A percentile compares a stretch with the other conserved stretches of the same genome.
Evolutionary conservation across 2,888 invertebrate species (phyloP).

Genomic region (Monopis laevigella): DNA sequence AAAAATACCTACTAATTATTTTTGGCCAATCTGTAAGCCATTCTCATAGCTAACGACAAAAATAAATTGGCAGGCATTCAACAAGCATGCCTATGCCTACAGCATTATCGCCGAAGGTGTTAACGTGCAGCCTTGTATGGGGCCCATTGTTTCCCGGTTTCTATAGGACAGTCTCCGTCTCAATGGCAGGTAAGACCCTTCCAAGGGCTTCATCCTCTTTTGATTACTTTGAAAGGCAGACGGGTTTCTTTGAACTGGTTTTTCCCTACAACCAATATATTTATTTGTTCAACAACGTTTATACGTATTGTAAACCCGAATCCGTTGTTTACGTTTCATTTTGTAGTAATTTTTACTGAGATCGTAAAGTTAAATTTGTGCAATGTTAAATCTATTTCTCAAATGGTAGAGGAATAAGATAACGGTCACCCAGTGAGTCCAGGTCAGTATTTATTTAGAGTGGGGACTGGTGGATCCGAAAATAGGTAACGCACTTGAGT

Average conservation of each 20-base stretch:
- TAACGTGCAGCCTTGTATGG: conserved; percentile 5
- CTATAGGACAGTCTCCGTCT: conserved; percentile 12
- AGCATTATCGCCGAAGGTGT: conserved; percentile 9
- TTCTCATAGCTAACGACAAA: neutral
- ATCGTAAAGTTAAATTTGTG: too few relatives aligned
- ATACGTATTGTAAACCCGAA: neutral
- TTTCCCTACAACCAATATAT: conserved; percentile 3
- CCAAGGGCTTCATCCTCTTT: neutral
- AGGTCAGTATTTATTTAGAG: too few relatives aligned
- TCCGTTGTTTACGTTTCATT: conserved; percentile 6
- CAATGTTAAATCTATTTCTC: too few relatives aligned
- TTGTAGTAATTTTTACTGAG: too few relatives aligned
- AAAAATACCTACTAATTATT: too few relatives aligned
- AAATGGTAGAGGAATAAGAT: too few relatives aligned
- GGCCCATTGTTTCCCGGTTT: conserved; percentile 4
- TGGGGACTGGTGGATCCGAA: too few relatives aligned
- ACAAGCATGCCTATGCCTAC: neutral
- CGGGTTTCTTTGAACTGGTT: conserved; percentile 5
- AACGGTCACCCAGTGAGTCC: too few relatives aligned
- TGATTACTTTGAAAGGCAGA: conserved; percentile 10
- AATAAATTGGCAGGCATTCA: neutral
- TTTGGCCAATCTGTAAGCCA: too few relatives aligned
- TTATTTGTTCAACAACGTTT: conserved; percentile 6
- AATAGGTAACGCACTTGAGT: too few relatives aligned
- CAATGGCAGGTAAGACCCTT: conserved; percentile 13